Evolutionary conservation across 2,113 vertebrate species (phyloP).

Genomic region (Platysteira castanea): DNA sequence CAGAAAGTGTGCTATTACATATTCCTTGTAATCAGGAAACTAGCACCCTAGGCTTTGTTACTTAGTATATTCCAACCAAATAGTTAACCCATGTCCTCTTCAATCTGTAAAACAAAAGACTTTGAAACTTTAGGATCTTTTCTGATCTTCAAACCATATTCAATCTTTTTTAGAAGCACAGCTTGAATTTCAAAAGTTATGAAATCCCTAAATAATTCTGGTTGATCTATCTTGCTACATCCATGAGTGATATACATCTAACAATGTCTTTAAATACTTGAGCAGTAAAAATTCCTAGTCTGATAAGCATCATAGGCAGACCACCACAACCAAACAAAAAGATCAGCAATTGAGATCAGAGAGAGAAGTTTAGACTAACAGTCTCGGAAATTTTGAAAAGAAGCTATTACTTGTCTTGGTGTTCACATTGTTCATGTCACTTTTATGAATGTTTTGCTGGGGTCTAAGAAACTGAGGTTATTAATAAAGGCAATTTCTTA

Average conservation of each 20-base stretch:
- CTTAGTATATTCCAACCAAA: background rate
- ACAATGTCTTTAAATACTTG: background rate
- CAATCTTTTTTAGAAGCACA: background rate
- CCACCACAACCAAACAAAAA: background rate
- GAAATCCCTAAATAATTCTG: background rate
- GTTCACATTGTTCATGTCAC: background rate
- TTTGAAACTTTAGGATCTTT: background rate
- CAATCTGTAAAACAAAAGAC: background rate
- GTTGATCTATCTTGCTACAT: background rate
- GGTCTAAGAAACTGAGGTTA: background rate
- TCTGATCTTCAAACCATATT: background rate
- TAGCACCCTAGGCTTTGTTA: fast-evolving
- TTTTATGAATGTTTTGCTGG: background rate
- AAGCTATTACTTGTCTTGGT: background rate
- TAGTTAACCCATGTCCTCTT: background rate
- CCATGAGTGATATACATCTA: background rate
- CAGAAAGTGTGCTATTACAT: background rate
- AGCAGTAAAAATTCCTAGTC: background rate
- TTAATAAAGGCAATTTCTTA: conserved; percentile 48
- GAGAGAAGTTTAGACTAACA: background rate
- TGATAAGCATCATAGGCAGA: background rate
- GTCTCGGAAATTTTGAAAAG: background rate
- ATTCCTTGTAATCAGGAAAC: background rate
- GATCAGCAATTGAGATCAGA: background rate
- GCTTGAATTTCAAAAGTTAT: background rate